Evolutionary conservation across 2,797 vertebrate genomes (phyloP).

Genomic region (Vultur gryphus): DNA sequence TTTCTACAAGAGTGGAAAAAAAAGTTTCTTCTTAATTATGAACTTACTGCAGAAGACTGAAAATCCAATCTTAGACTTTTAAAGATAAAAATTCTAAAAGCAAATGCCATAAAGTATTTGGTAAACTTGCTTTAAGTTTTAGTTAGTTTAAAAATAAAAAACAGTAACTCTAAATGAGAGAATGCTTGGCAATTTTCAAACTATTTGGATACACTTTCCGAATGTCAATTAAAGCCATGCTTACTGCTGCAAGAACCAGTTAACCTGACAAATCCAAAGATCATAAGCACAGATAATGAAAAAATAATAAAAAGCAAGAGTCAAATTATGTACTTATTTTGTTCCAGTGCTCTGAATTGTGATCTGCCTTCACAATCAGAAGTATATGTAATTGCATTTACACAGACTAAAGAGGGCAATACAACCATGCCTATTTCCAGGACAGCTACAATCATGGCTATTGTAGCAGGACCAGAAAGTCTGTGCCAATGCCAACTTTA

Average conservation of each 20-base stretch:
- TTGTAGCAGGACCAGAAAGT: constrained; percentile 13
- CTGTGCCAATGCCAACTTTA: background rate
- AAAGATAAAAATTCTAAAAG: background rate
- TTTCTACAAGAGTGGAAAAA: background rate
- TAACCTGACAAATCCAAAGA: background rate
- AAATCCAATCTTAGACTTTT: background rate
- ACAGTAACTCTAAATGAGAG: background rate
- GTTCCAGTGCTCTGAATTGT: background rate
- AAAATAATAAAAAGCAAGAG: background rate
- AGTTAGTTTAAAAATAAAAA: background rate
- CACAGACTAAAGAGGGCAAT: background rate
- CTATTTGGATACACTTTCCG: background rate
- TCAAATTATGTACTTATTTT: constrained; percentile 23
- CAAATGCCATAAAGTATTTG: background rate
- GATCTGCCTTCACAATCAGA: background rate
- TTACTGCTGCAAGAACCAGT: background rate
- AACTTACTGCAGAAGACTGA: background rate
- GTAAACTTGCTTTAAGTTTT: background rate
- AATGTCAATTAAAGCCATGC: background rate
- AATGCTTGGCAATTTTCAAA: background rate
- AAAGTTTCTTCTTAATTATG: background rate
- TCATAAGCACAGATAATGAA: background rate
- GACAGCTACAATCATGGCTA: background rate
- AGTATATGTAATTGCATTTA: constrained; percentile 7
- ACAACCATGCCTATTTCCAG: background rate